A percentile compares a stretch with the other conserved stretches of the same genome.
phyloP scores from a whole-genome alignment of 2,113 vertebrate genomes.

The Physeter macrocephalus region DNA sequence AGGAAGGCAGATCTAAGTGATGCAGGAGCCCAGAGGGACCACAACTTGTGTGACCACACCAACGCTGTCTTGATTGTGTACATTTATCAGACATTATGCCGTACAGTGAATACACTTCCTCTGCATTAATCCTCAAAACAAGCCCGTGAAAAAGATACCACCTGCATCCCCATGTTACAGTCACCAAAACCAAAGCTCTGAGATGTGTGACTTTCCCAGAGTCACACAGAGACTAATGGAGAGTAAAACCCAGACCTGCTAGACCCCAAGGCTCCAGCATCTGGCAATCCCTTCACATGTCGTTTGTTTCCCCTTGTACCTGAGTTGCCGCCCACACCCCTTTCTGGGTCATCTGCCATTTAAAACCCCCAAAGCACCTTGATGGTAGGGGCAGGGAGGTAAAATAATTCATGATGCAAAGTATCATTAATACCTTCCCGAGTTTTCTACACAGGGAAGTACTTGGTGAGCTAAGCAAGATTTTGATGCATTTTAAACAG shows the following conservation, averaged over 20 bases:
- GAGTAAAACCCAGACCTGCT: not conserved
- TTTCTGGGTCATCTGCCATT: not conserved
- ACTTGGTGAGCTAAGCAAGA: not conserved
- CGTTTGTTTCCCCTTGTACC: fast-evolving
- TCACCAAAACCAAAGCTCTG: not conserved
- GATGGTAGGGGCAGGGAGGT: not conserved
- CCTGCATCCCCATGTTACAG: fast-evolving
- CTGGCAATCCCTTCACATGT: fast-evolving
- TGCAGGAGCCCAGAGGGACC: not conserved
- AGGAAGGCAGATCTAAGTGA: not conserved
- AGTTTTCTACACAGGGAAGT: not conserved
- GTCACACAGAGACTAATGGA: not conserved
- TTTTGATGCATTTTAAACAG: not conserved
- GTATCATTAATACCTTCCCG: no score
- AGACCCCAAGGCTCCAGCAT: fast-evolving
- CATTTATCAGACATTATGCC: fast-evolving
- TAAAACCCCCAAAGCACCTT: not conserved
- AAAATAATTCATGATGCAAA: not conserved
- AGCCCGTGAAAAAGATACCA: not conserved
- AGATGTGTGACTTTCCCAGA: not conserved
- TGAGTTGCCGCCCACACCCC: not conserved
- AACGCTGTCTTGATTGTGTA: fast-evolving
- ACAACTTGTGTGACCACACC: fast-evolving
- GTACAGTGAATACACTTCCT: fast-evolving
- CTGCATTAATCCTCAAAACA: not conserved